Evolutionary conservation across 2,797 vertebrate genomes (phyloP).

Genomic region (Bradypus variegatus): DNA sequence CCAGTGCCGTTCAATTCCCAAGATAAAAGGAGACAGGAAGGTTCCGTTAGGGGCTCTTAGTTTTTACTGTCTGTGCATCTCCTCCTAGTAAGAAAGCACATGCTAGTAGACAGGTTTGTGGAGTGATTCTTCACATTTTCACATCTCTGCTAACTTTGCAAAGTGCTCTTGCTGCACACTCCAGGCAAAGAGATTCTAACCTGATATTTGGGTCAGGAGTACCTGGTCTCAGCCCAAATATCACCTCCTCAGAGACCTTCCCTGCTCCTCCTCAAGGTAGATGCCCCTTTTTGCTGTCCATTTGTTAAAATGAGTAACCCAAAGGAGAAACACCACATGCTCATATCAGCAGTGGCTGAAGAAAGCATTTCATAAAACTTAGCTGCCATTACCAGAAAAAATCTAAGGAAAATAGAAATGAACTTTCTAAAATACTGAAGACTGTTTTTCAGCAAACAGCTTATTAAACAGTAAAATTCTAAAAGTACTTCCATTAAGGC

Average conservation of each 20-base stretch:
- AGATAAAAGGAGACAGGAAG: not conserved
- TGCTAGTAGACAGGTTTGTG: not conserved
- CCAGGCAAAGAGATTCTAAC: not conserved
- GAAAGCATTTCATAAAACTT: not conserved
- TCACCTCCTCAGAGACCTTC: not conserved
- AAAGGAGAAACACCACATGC: not conserved
- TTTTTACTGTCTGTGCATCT: not conserved
- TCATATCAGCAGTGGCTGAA: not conserved
- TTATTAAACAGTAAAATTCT: not conserved
- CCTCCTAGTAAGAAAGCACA: not conserved
- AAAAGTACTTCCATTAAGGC: not conserved
- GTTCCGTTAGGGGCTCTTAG: not conserved
- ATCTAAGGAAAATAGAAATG: not conserved
- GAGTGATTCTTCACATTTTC: fast-evolving
- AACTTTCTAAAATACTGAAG: too few species aligned
- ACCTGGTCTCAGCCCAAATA: not conserved
- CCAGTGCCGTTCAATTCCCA: not conserved
- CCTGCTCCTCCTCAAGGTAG: not conserved
- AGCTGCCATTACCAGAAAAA: not conserved
- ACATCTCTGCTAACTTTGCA: not conserved
- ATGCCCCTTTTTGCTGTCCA: not conserved
- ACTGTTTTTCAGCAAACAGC: not conserved
- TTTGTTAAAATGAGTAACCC: not conserved
- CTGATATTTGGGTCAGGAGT: not conserved
- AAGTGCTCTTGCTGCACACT: not conserved